These are phyloP conservation scores for Rhizomys pruinosus DNA, from an alignment of 2,113 vertebrate species.

Conservation along the genomic window DNA sequence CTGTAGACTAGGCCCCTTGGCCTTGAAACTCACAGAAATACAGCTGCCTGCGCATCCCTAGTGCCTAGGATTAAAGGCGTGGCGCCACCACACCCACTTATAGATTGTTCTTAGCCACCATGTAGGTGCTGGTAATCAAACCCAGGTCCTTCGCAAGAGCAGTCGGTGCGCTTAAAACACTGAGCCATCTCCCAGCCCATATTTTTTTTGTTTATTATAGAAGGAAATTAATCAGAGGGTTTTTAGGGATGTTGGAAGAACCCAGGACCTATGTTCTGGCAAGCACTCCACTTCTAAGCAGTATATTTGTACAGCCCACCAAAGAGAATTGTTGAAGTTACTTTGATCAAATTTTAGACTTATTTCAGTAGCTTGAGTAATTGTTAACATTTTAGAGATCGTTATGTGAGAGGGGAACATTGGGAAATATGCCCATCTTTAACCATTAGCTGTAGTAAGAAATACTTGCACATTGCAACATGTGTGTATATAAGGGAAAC, in stretches of 20 bases:
- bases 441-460: not conserved
- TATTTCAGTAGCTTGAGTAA: conserved; percentile 12
- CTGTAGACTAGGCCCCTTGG: too few relatives aligned
- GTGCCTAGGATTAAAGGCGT: too few relatives aligned
- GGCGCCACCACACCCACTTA: too few relatives aligned
- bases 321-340: not conserved
- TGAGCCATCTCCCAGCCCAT: too few relatives aligned
- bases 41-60: too few relatives aligned
- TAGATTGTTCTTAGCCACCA: too few relatives aligned
- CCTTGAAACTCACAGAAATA: too few relatives aligned
- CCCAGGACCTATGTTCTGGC: not conserved
- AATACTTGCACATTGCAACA: not conserved
- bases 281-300: not conserved
- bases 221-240: not conserved
- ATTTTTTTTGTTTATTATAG: conserved; percentile 51
- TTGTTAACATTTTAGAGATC: not conserved
- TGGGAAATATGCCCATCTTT: not conserved
- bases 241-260: not conserved
- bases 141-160: too few relatives aligned
- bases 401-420: not conserved
- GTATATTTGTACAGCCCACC: not conserved
- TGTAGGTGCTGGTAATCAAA: too few relatives aligned
- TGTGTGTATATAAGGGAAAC: not conserved
- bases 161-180: too few relatives aligned
- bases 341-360: conserved; percentile 3